These are phyloP conservation scores for Corythornis vintsioides DNA, from an alignment of 2,113 vertebrate species.

Conservation along the genomic window DNA sequence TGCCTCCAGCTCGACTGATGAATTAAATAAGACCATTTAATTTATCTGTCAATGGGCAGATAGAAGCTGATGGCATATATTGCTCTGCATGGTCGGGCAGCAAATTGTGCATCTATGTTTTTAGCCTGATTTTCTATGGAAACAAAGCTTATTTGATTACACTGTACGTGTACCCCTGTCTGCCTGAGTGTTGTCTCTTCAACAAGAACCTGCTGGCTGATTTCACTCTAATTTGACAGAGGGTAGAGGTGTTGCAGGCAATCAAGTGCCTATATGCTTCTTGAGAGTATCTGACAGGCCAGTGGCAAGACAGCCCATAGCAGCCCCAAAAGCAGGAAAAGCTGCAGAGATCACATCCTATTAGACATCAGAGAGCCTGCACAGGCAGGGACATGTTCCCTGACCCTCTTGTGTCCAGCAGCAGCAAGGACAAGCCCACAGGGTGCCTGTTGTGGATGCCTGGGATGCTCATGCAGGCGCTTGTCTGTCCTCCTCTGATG, in stretches of 20 bases:
- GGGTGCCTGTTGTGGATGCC: background rate
- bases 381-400: background rate
- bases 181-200: background rate
- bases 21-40: slow-evolving; percentile 47
- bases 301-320: background rate
- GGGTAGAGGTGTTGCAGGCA: background rate
- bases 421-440: background rate
- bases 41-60: slow-evolving; percentile 56
- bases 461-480: background rate
- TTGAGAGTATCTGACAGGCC: background rate
- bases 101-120: slow-evolving; percentile 62
- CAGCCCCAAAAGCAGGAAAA: background rate
- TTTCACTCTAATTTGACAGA: slow-evolving; percentile 27
- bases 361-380: background rate
- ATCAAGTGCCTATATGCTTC: background rate
- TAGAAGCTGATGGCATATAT: slow-evolving; percentile 40
- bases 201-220: background rate
- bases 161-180: background rate
- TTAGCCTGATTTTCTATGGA: slow-evolving; percentile 54
- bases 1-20: background rate
- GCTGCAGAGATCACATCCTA: background rate
- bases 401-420: background rate
- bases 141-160: slow-evolving; percentile 52
- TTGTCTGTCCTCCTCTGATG: background rate
- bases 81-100: slow-evolving; percentile 6